phyloP scores from a whole-genome alignment of 2,113 vertebrate species.

The Platichthys flesus region DNA sequence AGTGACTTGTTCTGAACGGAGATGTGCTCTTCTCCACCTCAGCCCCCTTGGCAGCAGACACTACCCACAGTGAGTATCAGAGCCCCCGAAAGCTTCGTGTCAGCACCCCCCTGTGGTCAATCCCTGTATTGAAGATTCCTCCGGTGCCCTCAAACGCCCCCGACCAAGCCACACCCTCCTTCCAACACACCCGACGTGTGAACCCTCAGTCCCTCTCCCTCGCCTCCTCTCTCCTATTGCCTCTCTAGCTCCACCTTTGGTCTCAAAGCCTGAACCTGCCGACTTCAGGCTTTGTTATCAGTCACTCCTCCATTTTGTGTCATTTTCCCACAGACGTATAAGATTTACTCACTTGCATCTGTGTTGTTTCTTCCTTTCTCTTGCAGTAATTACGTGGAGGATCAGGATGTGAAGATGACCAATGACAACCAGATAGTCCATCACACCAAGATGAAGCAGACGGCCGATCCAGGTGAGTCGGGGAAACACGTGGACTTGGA shows the following conservation, averaged over 20 bases:
- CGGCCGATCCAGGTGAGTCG: conserved; percentile 88
- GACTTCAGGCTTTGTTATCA: conserved; percentile 43
- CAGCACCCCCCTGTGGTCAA: conserved; percentile 68
- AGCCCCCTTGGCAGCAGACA: conserved; percentile 74
- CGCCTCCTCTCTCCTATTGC: background rate
- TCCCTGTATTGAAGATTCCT: conserved; percentile 47
- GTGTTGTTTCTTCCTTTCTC: conserved; percentile 10
- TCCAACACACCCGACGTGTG: conserved; percentile 35
- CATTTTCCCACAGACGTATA: background rate
- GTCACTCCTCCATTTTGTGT: conserved; percentile 34
- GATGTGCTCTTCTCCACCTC: conserved; percentile 72
- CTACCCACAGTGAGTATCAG: conserved; percentile 75
- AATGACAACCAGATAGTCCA: conserved; percentile 93
- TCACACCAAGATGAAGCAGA: conserved; percentile 87
- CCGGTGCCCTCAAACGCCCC: conserved; percentile 25
- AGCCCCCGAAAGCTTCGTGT: conserved; percentile 40
- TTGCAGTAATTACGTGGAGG: conserved; percentile 88
- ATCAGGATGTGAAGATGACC: conserved; percentile 96
- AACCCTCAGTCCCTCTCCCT: conserved; percentile 9
- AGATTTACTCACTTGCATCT: background rate
- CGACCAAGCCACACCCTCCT: conserved; percentile 31
- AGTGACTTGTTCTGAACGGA: conserved; percentile 43
- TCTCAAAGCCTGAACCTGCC: conserved; percentile 34
- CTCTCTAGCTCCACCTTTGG: conserved; percentile 14
- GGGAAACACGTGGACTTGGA: background rate